Evolutionary conservation across 2,797 vertebrate species (phyloP).

Genomic region (Paratrypauchen microcephalus): DNA sequence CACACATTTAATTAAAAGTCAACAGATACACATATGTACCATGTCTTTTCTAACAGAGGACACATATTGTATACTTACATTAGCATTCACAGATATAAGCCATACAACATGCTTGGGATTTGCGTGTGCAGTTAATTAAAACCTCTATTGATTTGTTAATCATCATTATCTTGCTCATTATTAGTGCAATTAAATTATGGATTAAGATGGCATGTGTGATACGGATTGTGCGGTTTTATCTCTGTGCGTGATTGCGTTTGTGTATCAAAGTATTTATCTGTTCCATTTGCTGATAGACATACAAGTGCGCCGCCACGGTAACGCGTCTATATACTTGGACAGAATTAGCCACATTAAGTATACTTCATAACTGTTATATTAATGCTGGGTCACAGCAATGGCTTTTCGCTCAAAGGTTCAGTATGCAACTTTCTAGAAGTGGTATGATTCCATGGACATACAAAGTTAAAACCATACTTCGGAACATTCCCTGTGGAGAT

Average conservation of each 20-base stretch:
- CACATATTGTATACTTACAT: background rate
- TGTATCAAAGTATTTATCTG: background rate
- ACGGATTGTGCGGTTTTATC: background rate
- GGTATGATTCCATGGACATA: too few relatives aligned
- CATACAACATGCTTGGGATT: background rate
- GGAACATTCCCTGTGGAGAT: too few relatives aligned
- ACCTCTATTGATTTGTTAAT: slow-evolving; percentile 2
- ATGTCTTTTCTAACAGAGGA: background rate
- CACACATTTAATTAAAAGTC: background rate
- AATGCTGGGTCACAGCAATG: background rate
- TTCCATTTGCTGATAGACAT: background rate
- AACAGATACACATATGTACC: background rate
- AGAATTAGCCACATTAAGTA: background rate
- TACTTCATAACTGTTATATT: background rate
- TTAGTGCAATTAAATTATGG: slow-evolving; percentile 4
- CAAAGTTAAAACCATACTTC: too few relatives aligned
- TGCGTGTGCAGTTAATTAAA: slow-evolving; percentile 2
- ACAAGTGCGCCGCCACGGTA: background rate
- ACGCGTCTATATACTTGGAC: background rate
- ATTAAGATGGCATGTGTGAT: slow-evolving; percentile 4
- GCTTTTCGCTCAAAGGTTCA: too few relatives aligned
- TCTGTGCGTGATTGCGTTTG: background rate
- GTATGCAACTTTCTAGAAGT: too few relatives aligned
- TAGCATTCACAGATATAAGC: background rate
- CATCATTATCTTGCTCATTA: background rate